phyloP scores from a whole-genome alignment of 2,888 invertebrate species.

The Thecophora atra region DNA sequence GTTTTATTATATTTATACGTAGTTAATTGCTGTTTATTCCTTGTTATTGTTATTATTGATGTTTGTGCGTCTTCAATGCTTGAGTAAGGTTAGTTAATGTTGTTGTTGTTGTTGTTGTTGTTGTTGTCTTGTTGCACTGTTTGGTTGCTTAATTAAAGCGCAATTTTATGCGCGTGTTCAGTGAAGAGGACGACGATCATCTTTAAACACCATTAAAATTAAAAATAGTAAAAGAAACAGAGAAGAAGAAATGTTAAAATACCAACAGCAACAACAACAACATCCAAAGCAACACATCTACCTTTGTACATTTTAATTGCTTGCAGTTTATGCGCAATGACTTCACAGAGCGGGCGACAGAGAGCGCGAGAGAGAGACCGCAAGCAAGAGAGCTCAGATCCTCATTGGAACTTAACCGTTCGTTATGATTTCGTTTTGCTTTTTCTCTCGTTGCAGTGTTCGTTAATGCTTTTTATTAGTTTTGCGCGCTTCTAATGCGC shows the following conservation, averaged over 20 bases:
- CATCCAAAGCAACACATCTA: conserved; percentile 43
- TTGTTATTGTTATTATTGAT: too few species aligned
- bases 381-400: too few species aligned
- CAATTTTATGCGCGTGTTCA: conserved; percentile 62
- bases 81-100: too few species aligned
- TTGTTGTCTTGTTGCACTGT: conserved; percentile 18
- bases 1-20: too few species aligned
- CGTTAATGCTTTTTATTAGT: conserved; percentile 9
- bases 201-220: conserved; percentile 12
- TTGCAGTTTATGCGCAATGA: conserved; percentile 35
- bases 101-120: conserved; percentile 20
- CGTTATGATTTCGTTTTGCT: conserved; percentile 38
- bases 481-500: conserved; percentile 8
- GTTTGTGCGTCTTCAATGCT: too few species aligned
- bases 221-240: not conserved
- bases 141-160: conserved; percentile 53
- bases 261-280: conserved; percentile 42
- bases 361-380: not conserved
- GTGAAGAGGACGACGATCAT: conserved; percentile 54
- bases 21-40: too few species aligned
- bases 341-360: conserved; percentile 30
- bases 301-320: conserved; percentile 46
- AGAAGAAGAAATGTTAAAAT: conserved; percentile 40
- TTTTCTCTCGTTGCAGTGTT: conserved; percentile 17
- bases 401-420: conserved; percentile 24